Evolutionary conservation across 2,888 invertebrate genomes (phyloP).

Genomic region (Blera fallax): DNA sequence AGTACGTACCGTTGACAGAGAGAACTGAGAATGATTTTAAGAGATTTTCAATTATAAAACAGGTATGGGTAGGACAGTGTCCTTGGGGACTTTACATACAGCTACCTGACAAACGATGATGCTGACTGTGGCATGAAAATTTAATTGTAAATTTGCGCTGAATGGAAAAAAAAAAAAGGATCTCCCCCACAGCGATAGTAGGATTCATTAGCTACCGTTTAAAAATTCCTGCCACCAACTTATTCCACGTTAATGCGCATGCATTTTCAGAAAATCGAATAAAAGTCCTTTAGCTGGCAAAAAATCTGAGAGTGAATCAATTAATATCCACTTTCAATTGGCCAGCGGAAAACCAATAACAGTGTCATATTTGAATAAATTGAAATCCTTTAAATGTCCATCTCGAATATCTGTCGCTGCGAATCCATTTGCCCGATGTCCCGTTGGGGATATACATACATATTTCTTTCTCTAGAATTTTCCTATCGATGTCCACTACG

Average conservation of each 20-base stretch:
- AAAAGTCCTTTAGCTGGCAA: background rate
- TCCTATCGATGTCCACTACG: background rate
- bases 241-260: background rate
- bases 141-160: background rate
- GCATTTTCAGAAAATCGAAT: background rate
- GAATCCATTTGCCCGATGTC: background rate
- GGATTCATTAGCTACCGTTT: background rate
- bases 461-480: background rate
- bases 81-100: background rate
- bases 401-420: background rate
- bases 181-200: background rate
- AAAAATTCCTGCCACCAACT: background rate
- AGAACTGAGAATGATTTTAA: background rate
- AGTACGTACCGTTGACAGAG: background rate
- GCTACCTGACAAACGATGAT: background rate
- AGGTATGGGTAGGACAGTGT: background rate
- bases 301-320: background rate
- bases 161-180: background rate
- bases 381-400: constrained; percentile 24
- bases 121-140: background rate
- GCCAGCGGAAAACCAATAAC: constrained; percentile 7
- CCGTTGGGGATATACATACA: background rate
- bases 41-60: background rate
- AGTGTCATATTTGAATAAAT: constrained; percentile 37
- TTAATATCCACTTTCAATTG: background rate